phyloP scores from a whole-genome alignment of 2,797 vertebrate genomes.

The Mastacembelus armatus region DNA sequence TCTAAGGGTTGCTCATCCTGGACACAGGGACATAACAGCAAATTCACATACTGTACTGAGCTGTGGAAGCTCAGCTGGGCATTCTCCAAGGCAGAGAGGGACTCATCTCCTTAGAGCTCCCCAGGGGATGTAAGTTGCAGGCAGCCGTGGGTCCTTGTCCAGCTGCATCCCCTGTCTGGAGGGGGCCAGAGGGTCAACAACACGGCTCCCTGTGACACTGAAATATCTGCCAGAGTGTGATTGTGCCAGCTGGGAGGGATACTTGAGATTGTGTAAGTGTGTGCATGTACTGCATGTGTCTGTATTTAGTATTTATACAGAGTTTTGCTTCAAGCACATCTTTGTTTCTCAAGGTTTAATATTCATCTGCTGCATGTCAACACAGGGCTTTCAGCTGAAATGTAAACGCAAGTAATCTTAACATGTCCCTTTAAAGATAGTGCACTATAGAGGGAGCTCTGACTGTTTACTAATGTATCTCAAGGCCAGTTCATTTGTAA shows the following conservation, averaged over 20 bases:
- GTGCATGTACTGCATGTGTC: slow-evolving; percentile 49
- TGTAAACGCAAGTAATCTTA: slow-evolving; percentile 77
- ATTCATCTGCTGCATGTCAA: slow-evolving; percentile 84
- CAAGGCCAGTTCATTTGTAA: slow-evolving; percentile 13
- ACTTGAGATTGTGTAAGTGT: slow-evolving; percentile 71
- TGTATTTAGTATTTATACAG: slow-evolving; percentile 73
- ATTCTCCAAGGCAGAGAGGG: slow-evolving; percentile 76
- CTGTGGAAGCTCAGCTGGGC: slow-evolving; percentile 80
- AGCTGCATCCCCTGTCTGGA: slow-evolving; percentile 82
- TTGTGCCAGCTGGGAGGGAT: slow-evolving; percentile 80
- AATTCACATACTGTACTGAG: slow-evolving; percentile 65
- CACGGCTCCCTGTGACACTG: slow-evolving; percentile 82
- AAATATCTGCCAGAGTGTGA: slow-evolving; percentile 84
- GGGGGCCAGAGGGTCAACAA: slow-evolving; percentile 78
- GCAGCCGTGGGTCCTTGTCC: slow-evolving; percentile 81
- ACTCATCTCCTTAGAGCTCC: slow-evolving; percentile 74
- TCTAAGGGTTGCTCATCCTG: slow-evolving; percentile 31
- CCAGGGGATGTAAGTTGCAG: slow-evolving; percentile 76
- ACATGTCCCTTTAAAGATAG: slow-evolving; percentile 50
- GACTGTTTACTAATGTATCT: slow-evolving; percentile 44
- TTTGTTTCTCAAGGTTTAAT: slow-evolving; percentile 83
- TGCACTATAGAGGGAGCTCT: slow-evolving; percentile 71
- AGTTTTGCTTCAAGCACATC: slow-evolving; percentile 78
- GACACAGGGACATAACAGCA: slow-evolving; percentile 46
- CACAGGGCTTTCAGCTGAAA: slow-evolving; percentile 75